Percentiles rank a stretch among this genome's conserved stretches.
phyloP scores from a whole-genome alignment of 2,797 vertebrate species.

The Syngnathus acus region DNA sequence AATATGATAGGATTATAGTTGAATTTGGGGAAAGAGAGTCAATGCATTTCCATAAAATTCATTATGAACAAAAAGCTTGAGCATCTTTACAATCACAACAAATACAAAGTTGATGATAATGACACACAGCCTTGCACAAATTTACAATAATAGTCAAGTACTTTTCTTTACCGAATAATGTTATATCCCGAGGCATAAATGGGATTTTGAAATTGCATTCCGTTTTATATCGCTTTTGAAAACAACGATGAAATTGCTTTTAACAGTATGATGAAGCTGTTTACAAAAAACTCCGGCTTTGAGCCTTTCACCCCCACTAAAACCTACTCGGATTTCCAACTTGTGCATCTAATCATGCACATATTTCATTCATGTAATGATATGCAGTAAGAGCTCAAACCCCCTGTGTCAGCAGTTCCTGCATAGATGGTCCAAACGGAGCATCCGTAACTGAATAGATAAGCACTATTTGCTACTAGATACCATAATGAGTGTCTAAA shows the following conservation, averaged over 20 bases:
- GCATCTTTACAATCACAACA: not conserved
- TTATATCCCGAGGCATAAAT: too few relatives aligned
- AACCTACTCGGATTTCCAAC: slow-evolving; percentile 58
- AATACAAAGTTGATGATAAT: not conserved
- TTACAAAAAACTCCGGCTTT: slow-evolving; percentile 29
- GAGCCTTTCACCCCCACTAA: slow-evolving; percentile 19
- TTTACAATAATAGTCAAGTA: too few relatives aligned
- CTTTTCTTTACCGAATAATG: too few relatives aligned
- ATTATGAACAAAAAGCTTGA: slow-evolving; percentile 22
- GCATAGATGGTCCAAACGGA: slow-evolving; percentile 33
- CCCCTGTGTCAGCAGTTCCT: slow-evolving; percentile 45
- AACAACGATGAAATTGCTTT: not conserved
- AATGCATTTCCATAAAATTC: slow-evolving; percentile 32
- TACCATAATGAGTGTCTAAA: slow-evolving; percentile 28
- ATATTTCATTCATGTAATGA: slow-evolving; percentile 69
- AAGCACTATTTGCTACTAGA: slow-evolving; percentile 39
- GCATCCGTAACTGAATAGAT: slow-evolving; percentile 41
- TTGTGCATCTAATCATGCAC: slow-evolving; percentile 52
- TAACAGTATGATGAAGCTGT: slow-evolving; percentile 20
- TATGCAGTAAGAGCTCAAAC: slow-evolving; percentile 49
- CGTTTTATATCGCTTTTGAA: not conserved
- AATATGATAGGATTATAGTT: not conserved
- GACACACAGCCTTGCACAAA: too few relatives aligned
- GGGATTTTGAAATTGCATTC: too few relatives aligned
- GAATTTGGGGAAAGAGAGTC: not conserved